Base-by-base conservation (phyloP, 2,888 invertebrate species). In the Sthenelais limicola region DNA sequence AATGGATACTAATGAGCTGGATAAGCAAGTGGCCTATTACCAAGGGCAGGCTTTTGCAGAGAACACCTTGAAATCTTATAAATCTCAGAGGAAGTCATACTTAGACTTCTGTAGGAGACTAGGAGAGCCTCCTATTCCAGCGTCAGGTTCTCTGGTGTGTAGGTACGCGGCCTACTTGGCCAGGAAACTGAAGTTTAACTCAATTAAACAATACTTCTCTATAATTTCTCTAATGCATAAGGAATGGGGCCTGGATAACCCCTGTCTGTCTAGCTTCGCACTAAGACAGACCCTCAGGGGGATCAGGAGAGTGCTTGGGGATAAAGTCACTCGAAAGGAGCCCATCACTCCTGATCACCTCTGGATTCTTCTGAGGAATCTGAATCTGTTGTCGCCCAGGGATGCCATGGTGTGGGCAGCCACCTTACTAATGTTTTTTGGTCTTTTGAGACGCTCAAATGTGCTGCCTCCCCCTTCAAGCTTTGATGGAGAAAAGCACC, bases 281-380 rank as follows among this genome's bases (percentile, higher is more conserved):
- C 4, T 70, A 3, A 1, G 9, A 2, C 1, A n/a, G 1, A 47
- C 47, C 9, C 28, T 38, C 3, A 3, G 56, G 26, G 56, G 70
- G 26, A 49, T 70, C 4, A 38, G 47, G 1, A n/a, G 56, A 38
- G n/a, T 21, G 18, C 15, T 56, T 7, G 70, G 56, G 4, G 43
- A 47, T 26, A n/a, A 9, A 32, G 38, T 47, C 0, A 4, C 3
- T 18, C n/a, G 56, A 28, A 70, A 56, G 28, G 28, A 21, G 7
- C 70, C 70, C 0, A 54, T 70, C 3, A 70, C 70, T n/a, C 70
- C 56, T 4, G 38, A 43, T 3, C 33, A 56, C 21, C 56, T 54
- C 15, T 26, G 35, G 3, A n/a, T 35, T 15, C 51, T 69, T 3
- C 51, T 52, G 33, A 7, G 24, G 15, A 4, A 18, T 4, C 7